Evolutionary conservation across 2,888 invertebrate species (phyloP), one percentile per base, ranked within the genome.

Genomic region (Hartigia nigra): DNA sequence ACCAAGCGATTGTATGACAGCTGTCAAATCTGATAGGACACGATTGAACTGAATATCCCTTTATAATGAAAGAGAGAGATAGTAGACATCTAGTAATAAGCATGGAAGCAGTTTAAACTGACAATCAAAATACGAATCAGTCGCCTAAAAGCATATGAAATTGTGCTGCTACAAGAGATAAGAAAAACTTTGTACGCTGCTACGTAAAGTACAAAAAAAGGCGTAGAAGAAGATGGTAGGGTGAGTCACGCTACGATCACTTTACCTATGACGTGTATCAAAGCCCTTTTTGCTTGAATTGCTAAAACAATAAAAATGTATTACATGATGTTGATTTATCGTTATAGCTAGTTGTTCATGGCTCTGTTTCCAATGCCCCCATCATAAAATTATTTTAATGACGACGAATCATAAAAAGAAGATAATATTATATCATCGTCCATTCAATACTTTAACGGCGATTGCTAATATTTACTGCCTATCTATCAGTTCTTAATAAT

Each of bases 231-330:
- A 81, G 81, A 84, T 81, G 81, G 82, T 32, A 69, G 74, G 76
- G 37, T 35, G 76, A 77, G 82, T 85, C 83, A 87, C 84, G 86
- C 84, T 85, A 85, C 84, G 81, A 84, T 86, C 86, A 91, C 90
- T 88, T 91, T 91, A 91, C 91, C 91, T 91, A 91, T 91, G 83
- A 90, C 89, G 87, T 91, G 91, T 88, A 91, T 90, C 88, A 91
- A 87, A 88, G 90, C 90, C 91, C 90, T 89, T 89, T 90, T 91
- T 87, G 86, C 88, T 89, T 86, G 90, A 85, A 85, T 88, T 86
- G 89, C 91, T 91, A 91, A 87, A 91, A 91, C 91, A 91, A 84
- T 89, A 90, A 91, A 91, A 91, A 88, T 83, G 81, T 79, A 82
- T 86, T 86, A 39, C 72, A 70, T 78, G 75, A 75, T 39, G 37